Percentiles rank a stretch among this genome's conserved stretches.
Evolutionary conservation across 2,888 invertebrate genomes (phyloP).

Genomic region (Caenorhabditis plicata): DNA sequence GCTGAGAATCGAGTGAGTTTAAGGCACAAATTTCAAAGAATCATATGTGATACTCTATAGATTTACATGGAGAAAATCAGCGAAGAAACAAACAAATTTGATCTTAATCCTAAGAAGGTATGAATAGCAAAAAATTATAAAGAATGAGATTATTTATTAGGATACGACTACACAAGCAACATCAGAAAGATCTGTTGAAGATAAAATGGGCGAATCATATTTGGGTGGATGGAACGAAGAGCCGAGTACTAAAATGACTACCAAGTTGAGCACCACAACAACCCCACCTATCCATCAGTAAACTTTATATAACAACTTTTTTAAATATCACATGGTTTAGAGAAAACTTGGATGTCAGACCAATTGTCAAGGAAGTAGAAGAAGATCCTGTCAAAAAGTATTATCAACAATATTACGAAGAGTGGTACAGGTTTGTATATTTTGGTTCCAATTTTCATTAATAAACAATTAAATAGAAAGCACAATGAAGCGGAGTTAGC

Average conservation of each 20-base stretch:
- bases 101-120: too few relatives aligned
- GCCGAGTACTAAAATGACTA: conserved; percentile 9
- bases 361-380: conserved; percentile 10
- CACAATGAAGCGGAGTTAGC: conserved; percentile 16
- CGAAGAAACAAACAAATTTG: too few relatives aligned
- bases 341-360: conserved; percentile 9
- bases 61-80: too few relatives aligned
- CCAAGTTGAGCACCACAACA: not conserved
- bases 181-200: not conserved
- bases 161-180: conserved; percentile 1
- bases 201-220: conserved; percentile 21
- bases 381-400: conserved; percentile 22
- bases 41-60: too few relatives aligned
- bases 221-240: conserved; percentile 38
- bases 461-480: conserved; percentile 9
- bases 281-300: not conserved
- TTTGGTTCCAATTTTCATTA: not conserved
- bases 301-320: too few relatives aligned
- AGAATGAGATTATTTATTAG: too few relatives aligned
- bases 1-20: too few relatives aligned
- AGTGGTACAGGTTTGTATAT: conserved; percentile 30
- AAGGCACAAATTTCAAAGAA: too few relatives aligned
- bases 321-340: too few relatives aligned
- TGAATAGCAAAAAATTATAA: too few relatives aligned
- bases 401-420: conserved; percentile 30